phyloP scores from a whole-genome alignment of 2,113 vertebrate species.

The Spheniscus mendiculus region DNA sequence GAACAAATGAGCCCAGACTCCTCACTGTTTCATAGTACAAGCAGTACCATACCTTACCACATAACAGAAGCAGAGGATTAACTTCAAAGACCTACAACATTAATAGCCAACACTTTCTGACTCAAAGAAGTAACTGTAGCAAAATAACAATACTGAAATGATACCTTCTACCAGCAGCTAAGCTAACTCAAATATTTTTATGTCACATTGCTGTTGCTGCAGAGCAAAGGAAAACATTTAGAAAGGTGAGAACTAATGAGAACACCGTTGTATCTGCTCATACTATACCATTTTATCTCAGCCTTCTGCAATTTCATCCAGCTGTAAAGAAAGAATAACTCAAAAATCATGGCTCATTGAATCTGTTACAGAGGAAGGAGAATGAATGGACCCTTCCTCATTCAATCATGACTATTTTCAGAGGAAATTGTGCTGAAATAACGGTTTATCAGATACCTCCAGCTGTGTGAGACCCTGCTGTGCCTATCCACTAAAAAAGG shows the following conservation, averaged over 20 bases:
- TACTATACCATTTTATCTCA: not conserved
- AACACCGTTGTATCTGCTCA: not conserved
- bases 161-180: not conserved
- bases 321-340: conserved; percentile 12
- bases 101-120: not conserved
- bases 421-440: conserved; percentile 31
- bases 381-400: not conserved
- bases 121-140: not conserved
- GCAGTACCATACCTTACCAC: not conserved
- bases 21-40: not conserved
- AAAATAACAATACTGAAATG: not conserved
- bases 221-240: not conserved
- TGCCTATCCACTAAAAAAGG: not conserved
- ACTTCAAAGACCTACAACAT: not conserved
- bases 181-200: not conserved
- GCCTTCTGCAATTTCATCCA: not conserved
- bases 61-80: not conserved
- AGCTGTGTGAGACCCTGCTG: not conserved
- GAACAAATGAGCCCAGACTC: not conserved
- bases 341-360: conserved; percentile 18
- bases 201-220: not conserved
- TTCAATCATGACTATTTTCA: not conserved
- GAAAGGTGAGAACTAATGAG: not conserved
- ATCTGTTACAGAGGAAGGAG: not conserved
- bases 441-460: not conserved